These are phyloP conservation scores for Eulemur coronatus DNA, from an alignment of 2,797 vertebrate genomes.

Conservation along the genomic window DNA sequence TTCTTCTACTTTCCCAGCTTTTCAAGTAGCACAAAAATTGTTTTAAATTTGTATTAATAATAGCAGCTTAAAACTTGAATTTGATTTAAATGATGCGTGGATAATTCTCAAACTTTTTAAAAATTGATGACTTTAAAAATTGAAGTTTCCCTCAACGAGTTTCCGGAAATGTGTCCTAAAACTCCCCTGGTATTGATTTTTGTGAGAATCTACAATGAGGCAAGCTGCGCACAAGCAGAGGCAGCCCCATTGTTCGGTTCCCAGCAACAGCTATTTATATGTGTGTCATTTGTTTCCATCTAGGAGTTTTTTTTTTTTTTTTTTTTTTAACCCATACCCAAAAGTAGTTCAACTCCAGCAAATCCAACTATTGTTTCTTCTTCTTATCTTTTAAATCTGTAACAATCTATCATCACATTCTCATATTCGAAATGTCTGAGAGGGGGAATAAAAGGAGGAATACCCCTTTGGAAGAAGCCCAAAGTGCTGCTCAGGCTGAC, in stretches of 20 bases:
- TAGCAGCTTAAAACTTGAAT: neutral
- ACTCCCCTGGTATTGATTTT: neutral
- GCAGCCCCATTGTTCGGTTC: neutral
- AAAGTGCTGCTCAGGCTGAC: neutral
- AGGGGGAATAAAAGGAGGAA: neutral
- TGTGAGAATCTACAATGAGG: neutral
- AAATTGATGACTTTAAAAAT: neutral
- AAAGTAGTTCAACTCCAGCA: constrained; percentile 30
- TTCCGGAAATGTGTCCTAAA: neutral
- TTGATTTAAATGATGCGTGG: neutral
- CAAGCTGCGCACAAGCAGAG: neutral
- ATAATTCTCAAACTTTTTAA: neutral
- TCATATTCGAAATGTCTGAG: neutral
- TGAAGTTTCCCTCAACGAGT: neutral
- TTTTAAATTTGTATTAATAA: constrained; percentile 26
- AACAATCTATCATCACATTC: neutral
- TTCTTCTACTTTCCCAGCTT: constrained; percentile 20
- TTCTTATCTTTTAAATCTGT: constrained; percentile 27
- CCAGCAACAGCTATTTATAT: constrained; percentile 55
- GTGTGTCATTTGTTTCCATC: neutral
- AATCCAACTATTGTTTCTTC: constrained; percentile 17
- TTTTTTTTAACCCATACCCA: neutral
- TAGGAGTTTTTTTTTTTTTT: neutral
- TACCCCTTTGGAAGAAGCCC: constrained; percentile 52
- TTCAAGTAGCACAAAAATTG: constrained; percentile 16